Evolutionary conservation across 1,140 invertebrate genomes (phyloP).

Genomic region (Batillaria attramentaria): DNA sequence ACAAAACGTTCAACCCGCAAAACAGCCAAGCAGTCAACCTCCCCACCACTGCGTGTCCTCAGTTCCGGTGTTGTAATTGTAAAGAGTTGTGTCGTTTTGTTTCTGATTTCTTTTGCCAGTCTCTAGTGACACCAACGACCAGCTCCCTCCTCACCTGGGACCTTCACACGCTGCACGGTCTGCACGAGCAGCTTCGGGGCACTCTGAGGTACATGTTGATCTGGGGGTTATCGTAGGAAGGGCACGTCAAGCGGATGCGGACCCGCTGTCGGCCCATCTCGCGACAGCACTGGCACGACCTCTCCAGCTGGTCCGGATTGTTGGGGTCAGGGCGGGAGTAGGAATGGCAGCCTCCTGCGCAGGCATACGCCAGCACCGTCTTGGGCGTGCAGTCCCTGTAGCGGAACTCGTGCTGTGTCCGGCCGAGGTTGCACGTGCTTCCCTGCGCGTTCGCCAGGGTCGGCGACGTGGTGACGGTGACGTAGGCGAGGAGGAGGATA

Average conservation of each 20-base stretch:
- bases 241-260: background rate
- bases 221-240: background rate
- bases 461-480: no score
- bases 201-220: background rate
- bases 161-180: no score
- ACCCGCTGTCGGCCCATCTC: background rate
- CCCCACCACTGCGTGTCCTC: no score
- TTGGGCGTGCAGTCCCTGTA: background rate
- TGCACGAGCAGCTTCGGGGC: background rate
- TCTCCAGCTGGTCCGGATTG: background rate
- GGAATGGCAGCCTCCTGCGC: background rate
- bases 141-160: no score
- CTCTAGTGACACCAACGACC: no score
- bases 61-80: no score
- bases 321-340: background rate
- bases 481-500: no score
- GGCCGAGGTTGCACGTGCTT: background rate
- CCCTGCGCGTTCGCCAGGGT: no score
- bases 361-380: background rate
- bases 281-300: constrained; percentile 1
- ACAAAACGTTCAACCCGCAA: no score
- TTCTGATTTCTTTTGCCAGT: no score
- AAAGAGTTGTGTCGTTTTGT: no score
- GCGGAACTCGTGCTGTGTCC: background rate
- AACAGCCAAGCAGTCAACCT: no score